These are phyloP conservation scores for Accipiter cooperii DNA, from an alignment of 2,113 vertebrate species.

Conservation along the genomic window DNA sequence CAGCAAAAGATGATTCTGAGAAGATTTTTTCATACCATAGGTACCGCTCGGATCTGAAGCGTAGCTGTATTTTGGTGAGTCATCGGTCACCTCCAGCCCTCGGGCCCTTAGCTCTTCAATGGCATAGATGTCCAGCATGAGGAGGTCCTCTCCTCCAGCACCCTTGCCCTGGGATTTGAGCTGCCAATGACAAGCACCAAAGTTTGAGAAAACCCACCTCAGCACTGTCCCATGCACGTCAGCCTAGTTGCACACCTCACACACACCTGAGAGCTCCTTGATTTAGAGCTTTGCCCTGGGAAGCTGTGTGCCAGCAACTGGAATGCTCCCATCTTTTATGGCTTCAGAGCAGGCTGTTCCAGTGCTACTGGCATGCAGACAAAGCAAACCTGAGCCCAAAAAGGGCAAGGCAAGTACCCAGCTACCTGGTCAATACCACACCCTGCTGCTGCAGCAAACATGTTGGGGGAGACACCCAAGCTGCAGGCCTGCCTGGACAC, in stretches of 20 bases:
- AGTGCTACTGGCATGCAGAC: neutral
- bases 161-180: slow-evolving; percentile 95
- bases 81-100: slow-evolving; percentile 80
- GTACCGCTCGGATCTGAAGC: slow-evolving; percentile 64
- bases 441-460: neutral
- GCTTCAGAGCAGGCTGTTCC: neutral
- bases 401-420: neutral
- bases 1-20: neutral
- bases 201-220: neutral
- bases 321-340: neutral
- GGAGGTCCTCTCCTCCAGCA: slow-evolving; percentile 84
- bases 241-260: neutral
- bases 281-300: neutral
- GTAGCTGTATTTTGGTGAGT: slow-evolving; percentile 88
- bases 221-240: fast-evolving
- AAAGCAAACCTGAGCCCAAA: neutral
- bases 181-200: slow-evolving; percentile 57
- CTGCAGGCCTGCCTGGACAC: neutral
- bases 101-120: slow-evolving; percentile 90
- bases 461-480: neutral
- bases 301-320: neutral
- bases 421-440: neutral
- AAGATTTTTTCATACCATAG: slow-evolving; percentile 63
- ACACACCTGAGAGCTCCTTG: neutral
- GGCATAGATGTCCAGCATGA: slow-evolving; percentile 98